phyloP scores from a whole-genome alignment of 2,113 vertebrate species.

The Taurulus bubalis region DNA sequence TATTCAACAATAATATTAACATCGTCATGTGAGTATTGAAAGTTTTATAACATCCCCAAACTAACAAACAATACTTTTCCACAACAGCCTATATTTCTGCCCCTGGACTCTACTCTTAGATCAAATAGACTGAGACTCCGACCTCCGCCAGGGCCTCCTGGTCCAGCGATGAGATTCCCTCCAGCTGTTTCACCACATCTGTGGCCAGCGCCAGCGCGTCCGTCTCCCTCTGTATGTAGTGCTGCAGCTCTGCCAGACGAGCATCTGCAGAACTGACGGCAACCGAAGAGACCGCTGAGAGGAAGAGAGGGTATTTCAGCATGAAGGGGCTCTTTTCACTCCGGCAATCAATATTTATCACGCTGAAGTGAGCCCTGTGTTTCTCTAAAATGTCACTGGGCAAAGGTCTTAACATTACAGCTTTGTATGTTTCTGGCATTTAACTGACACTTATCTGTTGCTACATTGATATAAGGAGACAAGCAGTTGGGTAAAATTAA shows the following conservation, averaged over 20 bases:
- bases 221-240: constrained; percentile 69
- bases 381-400: constrained; percentile 25
- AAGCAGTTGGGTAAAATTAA: background rate
- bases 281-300: constrained; percentile 41
- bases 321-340: constrained; percentile 9
- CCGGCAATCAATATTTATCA: constrained; percentile 10
- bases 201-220: constrained; percentile 66
- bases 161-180: constrained; percentile 70
- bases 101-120: background rate
- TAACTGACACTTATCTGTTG: too few species aligned
- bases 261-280: constrained; percentile 17
- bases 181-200: constrained; percentile 72
- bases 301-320: background rate
- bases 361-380: too few species aligned
- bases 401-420: constrained; percentile 16
- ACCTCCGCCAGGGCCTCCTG: constrained; percentile 72
- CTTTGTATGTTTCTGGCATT: constrained; percentile 14
- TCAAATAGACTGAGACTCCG: background rate
- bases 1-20: background rate
- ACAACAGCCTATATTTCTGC: too few species aligned
- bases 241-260: constrained; percentile 67
- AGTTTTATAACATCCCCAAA: too few species aligned
- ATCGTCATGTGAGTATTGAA: background rate
- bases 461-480: constrained; percentile 7
- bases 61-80: background rate